Conservation (phyloP, 2,888 invertebrate genomes). For the Cantharis nigra region DNA sequence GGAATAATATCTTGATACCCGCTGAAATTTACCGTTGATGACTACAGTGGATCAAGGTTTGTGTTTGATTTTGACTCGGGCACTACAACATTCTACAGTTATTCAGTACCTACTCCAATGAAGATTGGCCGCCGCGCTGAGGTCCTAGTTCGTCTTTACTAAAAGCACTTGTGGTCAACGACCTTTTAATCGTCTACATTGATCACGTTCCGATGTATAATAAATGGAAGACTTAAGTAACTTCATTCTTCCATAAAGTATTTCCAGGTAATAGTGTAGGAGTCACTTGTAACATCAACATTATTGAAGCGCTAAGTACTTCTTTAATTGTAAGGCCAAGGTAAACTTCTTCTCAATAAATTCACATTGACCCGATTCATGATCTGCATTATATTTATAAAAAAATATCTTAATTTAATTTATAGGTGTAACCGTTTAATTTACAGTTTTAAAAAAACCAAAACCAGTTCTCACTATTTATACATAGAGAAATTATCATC, state of each 20-base stretch:
- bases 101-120: constrained; percentile 42
- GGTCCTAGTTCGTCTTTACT: constrained; percentile 44
- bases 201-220: constrained; percentile 10
- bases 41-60: constrained; percentile 43
- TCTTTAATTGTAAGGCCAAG: constrained; percentile 14
- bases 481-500: not conserved
- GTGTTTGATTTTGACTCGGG: constrained; percentile 40
- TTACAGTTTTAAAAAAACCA: not conserved
- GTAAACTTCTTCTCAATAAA: constrained; percentile 10
- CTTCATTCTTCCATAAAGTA: constrained; percentile 17
- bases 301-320: constrained; percentile 2
- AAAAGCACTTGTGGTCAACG: constrained; percentile 46
- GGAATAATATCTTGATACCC: constrained; percentile 47
- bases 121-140: constrained; percentile 37
- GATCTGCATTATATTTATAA: not conserved
- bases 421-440: not conserved
- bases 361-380: constrained; percentile 3
- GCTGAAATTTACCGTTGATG: constrained; percentile 53
- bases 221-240: constrained; percentile 1
- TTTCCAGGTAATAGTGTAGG: constrained; percentile 14
- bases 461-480: not conserved
- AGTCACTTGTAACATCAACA: constrained; percentile 7
- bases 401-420: not conserved
- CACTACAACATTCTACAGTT: constrained; percentile 48
- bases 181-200: constrained; percentile 37